phyloP scores from a whole-genome alignment of 2,797 vertebrate genomes.

The Peromyscus nudipes region DNA sequence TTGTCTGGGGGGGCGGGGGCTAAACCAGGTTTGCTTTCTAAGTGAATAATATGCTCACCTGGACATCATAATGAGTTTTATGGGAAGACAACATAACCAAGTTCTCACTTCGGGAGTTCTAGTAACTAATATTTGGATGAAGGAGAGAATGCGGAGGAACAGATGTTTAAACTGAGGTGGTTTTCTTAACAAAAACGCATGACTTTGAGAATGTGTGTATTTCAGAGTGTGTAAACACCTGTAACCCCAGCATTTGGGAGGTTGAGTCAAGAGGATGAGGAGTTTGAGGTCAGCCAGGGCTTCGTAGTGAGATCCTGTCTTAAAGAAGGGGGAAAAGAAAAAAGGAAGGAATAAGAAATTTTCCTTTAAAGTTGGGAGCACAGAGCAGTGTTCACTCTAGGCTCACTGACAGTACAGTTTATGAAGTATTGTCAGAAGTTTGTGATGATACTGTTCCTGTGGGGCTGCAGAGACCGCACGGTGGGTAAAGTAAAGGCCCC shows the following conservation, averaged over 20 bases:
- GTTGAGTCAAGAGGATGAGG: neutral
- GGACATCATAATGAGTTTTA: neutral
- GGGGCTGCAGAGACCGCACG: neutral
- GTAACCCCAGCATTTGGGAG: neutral
- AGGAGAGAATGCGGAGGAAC: neutral
- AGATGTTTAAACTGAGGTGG: conserved; percentile 10
- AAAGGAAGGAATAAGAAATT: neutral
- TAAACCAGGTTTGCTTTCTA: conserved; percentile 51
- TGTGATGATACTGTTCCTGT: neutral
- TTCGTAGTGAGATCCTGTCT: neutral
- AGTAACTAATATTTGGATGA: conserved; percentile 25
- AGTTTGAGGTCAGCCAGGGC: neutral
- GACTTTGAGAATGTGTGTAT: neutral
- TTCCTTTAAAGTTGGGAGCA: neutral
- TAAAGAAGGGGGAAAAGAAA: rapidly evolving
- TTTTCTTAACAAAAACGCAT: conserved; percentile 15
- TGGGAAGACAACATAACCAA: neutral
- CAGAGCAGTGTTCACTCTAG: conserved; percentile 38
- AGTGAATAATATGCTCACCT: conserved; percentile 14
- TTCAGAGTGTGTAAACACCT: neutral
- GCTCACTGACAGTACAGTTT: neutral
- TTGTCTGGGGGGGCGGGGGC: neutral
- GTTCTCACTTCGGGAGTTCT: conserved; percentile 19
- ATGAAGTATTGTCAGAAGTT: neutral
- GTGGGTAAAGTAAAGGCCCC: neutral